Evolutionary conservation across 2,113 vertebrate genomes (phyloP), one percentile per base, ranked within the genome.

Genomic region (Corynorhinus townsendii): DNA sequence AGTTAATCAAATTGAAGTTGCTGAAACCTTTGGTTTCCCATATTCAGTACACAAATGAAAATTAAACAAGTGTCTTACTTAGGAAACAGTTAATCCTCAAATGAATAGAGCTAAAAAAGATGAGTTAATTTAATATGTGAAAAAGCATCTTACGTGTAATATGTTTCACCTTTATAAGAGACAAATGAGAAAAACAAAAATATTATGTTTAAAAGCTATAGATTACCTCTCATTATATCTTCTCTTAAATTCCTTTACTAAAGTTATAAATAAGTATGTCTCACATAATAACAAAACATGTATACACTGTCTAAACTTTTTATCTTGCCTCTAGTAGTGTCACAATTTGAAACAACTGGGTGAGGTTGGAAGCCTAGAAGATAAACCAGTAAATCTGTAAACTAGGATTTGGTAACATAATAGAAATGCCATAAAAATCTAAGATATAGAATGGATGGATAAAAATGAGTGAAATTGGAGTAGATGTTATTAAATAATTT

Each of bases 1-100:
- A 45, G 59, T 97, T 91, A 91, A 71, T 80, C 66, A 89, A 26
- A 9, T 35, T 52, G 8, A 66, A 69, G 87, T 77, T 54, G 75
- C 38, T 93, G 43, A 91, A 86, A 24, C 17, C 5, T 88, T 94
- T 92, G 59, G 2, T 24, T 96, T 97, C 84, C 11, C 11, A 91
- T 88, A 6, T 2, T 90, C 7, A 75, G 35, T 81, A 92, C 11
- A 40, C 1, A 88, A 9, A 12, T 68, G 28, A 64, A 95, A 75
- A 56, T 92, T 91, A 30, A 96, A 86, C 0, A 19, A 45, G 93
- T 77, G 12, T 87, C 81, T 68, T 81, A 38, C n/a, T 52, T 75
- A 95, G 16, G 52, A 40, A 22, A 4, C 66, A 56, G 43, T 71
- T 40, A 93, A 95, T 20, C 49, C 90, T 54, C 72, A 77, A 95